Base-by-base conservation (phyloP, 2,888 invertebrate species). In the Nipponacmea schrenckii region DNA sequence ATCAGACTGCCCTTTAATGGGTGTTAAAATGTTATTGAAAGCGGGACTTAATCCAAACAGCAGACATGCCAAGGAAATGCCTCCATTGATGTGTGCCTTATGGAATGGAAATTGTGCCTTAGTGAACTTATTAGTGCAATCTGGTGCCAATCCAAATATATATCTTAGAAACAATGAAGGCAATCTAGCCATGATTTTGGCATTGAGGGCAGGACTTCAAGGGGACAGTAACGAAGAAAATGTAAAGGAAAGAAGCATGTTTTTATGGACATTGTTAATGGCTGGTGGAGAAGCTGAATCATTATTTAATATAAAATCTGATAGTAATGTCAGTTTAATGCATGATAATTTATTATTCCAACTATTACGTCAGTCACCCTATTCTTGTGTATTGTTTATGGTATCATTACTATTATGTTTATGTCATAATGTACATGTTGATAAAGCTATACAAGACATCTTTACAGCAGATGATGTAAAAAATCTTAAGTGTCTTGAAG, bases 51-150 rank as follows among this genome's bases (percentile, higher is more conserved):
- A 68, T 20, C 74, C 79, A 10, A 79, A 82, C 67, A 65, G 76
- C 1, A 70, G 71, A 24, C 65, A 74, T 15, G 69, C 77, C 20
- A 72, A 78, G 45, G 80, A 83, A 50, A 67, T 84, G 64, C 82
- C 85, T 17, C 83, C 86, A 17, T 65, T 86, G 24, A 24, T 85
- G 20, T 79, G 81, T 15, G 81, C 83, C 14, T 63, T 85, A 17
- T 77, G 79, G 48, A 72, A 71, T 8, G 69, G 68, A 17, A 70
- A 77, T 62, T 69, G 75, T 31, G 79, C 75, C 14, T 73, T 81
- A n/a, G 77, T 77, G n/a, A 71, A 74, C 46, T 71, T 81, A 12
- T 74, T 86, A 17, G 71, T 85, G n/a, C 69, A 79, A 62, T 74
- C 76, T 65, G 81, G 83, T 48, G 83, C 82, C 27, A 74, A 65